Percentiles rank a stretch among this genome's conserved stretches.
phyloP scores from a whole-genome alignment of 2,797 vertebrate species.

The Setipinna tenuifilis region DNA sequence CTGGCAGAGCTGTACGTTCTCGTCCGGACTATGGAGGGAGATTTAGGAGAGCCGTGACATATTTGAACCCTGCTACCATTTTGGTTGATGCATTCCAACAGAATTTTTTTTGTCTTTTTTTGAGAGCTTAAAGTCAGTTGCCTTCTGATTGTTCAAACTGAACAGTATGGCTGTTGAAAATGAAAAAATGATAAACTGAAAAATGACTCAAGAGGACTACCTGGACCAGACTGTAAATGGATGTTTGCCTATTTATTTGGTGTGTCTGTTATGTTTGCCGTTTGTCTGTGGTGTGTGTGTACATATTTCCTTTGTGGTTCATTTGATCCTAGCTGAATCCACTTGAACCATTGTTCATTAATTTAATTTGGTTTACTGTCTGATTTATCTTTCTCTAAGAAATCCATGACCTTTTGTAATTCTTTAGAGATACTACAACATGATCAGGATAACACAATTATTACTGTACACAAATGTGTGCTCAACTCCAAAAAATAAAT shows the following conservation, averaged over 20 bases:
- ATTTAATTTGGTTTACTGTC: background rate
- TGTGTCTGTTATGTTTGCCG: background rate
- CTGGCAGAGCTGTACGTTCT: slow-evolving; percentile 94
- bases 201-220: background rate
- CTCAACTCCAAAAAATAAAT: background rate
- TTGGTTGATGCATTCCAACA: background rate
- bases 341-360: background rate
- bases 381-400: background rate
- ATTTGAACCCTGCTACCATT: background rate
- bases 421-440: background rate
- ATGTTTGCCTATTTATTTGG: background rate
- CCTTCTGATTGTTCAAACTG: slow-evolving; percentile 1
- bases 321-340: background rate
- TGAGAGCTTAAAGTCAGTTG: background rate
- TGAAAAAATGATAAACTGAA: background rate
- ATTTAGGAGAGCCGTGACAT: slow-evolving; percentile 85
- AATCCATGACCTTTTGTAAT: background rate
- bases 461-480: background rate
- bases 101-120: background rate
- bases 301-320: background rate
- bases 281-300: background rate
- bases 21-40: slow-evolving; percentile 92
- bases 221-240: background rate
- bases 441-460: no score
- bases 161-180: background rate